Percentiles rank a stretch among this genome's conserved stretches.
These are phyloP conservation scores for Phalera bucephala DNA, from an alignment of 2,888 invertebrate genomes.

Conservation along the genomic window DNA sequence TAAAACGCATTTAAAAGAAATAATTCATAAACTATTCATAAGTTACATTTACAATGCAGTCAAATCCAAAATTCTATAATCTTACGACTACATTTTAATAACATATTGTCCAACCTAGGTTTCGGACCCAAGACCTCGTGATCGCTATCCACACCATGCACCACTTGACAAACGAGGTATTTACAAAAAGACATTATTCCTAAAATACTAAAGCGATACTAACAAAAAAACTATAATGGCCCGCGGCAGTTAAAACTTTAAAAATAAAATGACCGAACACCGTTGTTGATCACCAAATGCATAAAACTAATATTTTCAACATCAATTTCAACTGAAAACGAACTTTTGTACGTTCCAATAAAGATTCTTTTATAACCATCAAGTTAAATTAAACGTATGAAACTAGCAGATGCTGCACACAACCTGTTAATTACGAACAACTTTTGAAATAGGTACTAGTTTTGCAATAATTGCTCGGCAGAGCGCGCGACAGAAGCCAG, in stretches of 20 bases:
- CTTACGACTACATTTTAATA: too few species aligned
- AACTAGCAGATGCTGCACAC: conserved; percentile 55
- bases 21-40: too few species aligned
- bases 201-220: too few species aligned
- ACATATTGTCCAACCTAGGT: too few species aligned
- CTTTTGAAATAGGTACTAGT: conserved; percentile 62
- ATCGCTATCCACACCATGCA: too few species aligned
- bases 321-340: conserved; percentile 8
- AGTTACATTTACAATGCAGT: too few species aligned
- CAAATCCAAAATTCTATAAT: too few species aligned
- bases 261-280: conserved; percentile 47
- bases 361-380: conserved; percentile 6
- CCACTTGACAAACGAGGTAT: too few species aligned
- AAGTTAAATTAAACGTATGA: conserved; percentile 16
- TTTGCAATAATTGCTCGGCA: conserved; percentile 61
- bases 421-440: conserved; percentile 67
- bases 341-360: conserved; percentile 13
- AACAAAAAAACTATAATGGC: conserved; percentile 6
- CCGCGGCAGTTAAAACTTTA: conserved; percentile 37
- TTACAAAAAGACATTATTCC: too few species aligned
- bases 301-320: conserved; percentile 25
- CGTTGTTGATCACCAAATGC: conserved; percentile 44
- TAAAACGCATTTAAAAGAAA: too few species aligned
- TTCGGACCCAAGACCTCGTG: too few species aligned
- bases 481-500: conserved; percentile 56